A percentile compares a stretch with the other conserved stretches of the same genome.
phyloP scores from a whole-genome alignment of 2,797 vertebrate species.

The Lemur catta region DNA sequence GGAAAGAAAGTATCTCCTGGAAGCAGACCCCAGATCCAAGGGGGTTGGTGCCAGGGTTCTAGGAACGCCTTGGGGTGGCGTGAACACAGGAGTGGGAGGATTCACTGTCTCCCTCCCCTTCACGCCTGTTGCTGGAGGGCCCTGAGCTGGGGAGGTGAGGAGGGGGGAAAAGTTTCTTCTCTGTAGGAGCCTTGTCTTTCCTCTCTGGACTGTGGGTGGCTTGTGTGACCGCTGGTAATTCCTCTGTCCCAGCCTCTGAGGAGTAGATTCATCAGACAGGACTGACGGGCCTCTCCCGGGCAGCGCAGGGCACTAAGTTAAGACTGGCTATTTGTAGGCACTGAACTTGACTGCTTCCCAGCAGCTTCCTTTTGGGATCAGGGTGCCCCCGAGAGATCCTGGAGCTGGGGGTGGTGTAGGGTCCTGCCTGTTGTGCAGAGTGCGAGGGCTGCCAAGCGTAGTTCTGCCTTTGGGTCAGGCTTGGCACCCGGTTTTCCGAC shows the following conservation, averaged over 20 bases:
- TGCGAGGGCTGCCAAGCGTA: slow-evolving; percentile 30
- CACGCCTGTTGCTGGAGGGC: background rate
- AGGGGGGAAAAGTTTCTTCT: background rate
- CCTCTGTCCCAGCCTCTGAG: slow-evolving; percentile 52
- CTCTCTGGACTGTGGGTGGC: slow-evolving; percentile 41
- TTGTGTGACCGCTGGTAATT: slow-evolving; percentile 55
- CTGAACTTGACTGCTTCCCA: background rate
- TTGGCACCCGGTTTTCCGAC: slow-evolving; percentile 59
- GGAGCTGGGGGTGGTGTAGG: background rate
- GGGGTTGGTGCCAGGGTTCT: slow-evolving; percentile 32
- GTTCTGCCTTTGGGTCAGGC: slow-evolving; percentile 61
- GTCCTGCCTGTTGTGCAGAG: slow-evolving; percentile 28
- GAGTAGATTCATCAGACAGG: slow-evolving; percentile 24
- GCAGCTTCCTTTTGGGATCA: background rate
- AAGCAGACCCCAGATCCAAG: background rate
- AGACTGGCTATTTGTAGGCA: slow-evolving; percentile 32
- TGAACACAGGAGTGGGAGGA: background rate
- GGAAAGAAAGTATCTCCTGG: slow-evolving; percentile 26
- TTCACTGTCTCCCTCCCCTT: background rate
- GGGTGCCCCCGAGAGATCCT: background rate
- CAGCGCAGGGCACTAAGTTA: background rate
- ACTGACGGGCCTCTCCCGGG: background rate
- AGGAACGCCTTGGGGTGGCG: slow-evolving; percentile 30
- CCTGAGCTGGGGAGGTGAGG: background rate
- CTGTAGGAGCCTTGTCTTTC: slow-evolving; percentile 67